Evolutionary conservation across 2,888 invertebrate species (phyloP), one percentile per base, ranked within the genome.

Genomic region (Caenorhabditis sp.): DNA sequence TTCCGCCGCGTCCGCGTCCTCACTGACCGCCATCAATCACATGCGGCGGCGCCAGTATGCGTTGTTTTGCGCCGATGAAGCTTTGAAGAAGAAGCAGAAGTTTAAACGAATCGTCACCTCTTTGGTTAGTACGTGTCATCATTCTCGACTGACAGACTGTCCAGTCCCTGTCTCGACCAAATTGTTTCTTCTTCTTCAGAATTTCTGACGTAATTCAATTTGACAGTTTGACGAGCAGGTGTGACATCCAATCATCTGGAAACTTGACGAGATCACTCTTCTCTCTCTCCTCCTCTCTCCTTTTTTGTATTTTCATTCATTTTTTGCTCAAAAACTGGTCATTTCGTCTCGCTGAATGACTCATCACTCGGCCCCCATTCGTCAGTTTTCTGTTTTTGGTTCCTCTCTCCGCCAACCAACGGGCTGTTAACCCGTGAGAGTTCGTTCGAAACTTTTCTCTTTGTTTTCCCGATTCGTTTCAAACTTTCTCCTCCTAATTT

Each of bases 21-120:
- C 50, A 13, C 67, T 58, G 58, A 69, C 68, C 68, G 58, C 58
- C 35, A 56, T 56, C 56, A 56, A 56, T 56, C 56, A 56, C 13
- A 32, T 18, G 28, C 32, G 56, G 35, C 32, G 56, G 5, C 55
- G 26, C 20, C 24, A 18, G n/a, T n/a, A n/a, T 5, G n/a, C 50
- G 8, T 11, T 55, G 15, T 55, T 28, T 55, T 28, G 26, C 15
- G 15, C n/a, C 15, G 50, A 20, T 55, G 56, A 56, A 56, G 56
- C 56, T 32, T 18, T 3, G 56, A 32, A 32, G n/a, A n/a, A n/a
- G n/a, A n/a, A n/a, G n/a, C n/a, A n/a, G n/a, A 9, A 24, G 3
- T 24, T 22, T 24, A 13, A 24, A 47, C 47, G 47, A 47, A 20
- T 18, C 8, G 20, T 18, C 47, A 18, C 18, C 13, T 40, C 40